Conservation (phyloP, 1,140 invertebrate species). For the Lucilia cuprina region DNA sequence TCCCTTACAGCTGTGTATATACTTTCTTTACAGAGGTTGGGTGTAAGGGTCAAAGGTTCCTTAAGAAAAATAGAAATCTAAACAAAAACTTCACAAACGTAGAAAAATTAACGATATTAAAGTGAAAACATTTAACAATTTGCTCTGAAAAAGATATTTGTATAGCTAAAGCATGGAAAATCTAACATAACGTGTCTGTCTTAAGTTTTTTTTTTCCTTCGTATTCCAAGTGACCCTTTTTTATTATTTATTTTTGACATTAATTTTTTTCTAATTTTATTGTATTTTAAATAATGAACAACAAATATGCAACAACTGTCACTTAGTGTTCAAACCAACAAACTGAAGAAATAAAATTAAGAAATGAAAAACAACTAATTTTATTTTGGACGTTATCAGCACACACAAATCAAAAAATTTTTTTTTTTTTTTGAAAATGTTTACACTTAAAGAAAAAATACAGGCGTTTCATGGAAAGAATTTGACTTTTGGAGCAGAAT, state of each 20-base stretch:
- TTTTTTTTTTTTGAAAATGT: background rate
- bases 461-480: background rate
- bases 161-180: too few relatives aligned
- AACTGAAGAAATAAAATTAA: background rate
- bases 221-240: background rate
- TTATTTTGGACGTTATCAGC: background rate
- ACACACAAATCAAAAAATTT: background rate
- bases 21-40: too few relatives aligned
- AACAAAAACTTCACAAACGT: too few relatives aligned
- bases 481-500: too few relatives aligned
- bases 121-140: constrained; percentile 3
- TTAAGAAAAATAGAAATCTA: too few relatives aligned
- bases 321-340: background rate
- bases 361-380: background rate
- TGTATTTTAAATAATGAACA: background rate
- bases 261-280: background rate
- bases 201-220: background rate
- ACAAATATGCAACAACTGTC: constrained; percentile 12
- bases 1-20: background rate
- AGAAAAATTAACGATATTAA: background rate
- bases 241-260: background rate
- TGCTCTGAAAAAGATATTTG: background rate
- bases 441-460: background rate
- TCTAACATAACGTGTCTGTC: background rate
- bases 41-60: too few relatives aligned